These are phyloP conservation scores for Torymus texanus DNA, from an alignment of 2,888 invertebrate genomes.

Conservation along the genomic window DNA sequence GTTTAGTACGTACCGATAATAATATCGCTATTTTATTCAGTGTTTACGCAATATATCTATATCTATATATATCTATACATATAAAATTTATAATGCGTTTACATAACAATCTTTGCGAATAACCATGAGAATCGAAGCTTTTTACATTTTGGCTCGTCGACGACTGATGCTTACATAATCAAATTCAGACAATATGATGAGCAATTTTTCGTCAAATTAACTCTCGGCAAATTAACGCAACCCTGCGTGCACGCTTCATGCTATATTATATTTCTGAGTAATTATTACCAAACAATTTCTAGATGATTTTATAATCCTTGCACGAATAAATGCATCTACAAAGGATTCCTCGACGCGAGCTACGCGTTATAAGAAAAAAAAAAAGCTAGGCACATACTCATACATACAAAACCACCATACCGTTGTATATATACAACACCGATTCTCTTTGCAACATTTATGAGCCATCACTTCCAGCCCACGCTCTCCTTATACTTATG, in stretches of 20 bases:
- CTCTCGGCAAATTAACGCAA: conserved; percentile 19
- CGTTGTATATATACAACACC: too few relatives aligned
- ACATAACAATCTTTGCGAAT: neutral
- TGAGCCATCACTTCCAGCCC: neutral
- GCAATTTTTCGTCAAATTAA: conserved; percentile 37
- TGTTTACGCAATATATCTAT: conserved; percentile 12
- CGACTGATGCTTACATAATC: neutral
- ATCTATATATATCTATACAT: neutral
- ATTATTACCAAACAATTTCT: too few relatives aligned
- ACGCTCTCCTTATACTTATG: neutral
- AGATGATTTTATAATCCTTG: too few relatives aligned
- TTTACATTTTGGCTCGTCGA: neutral
- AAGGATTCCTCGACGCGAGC: conserved; percentile 14
- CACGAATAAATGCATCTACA: conserved; percentile 10
- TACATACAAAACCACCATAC: too few relatives aligned
- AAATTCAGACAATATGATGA: conserved; percentile 5
- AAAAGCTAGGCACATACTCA: too few relatives aligned
- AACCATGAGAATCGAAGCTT: neutral
- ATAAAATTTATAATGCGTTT: conserved; percentile 15
- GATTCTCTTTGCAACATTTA: neutral
- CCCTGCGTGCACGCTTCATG: neutral
- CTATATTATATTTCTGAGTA: too few relatives aligned
- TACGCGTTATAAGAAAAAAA: neutral
- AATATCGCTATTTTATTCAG: neutral
- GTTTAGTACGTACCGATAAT: conserved; percentile 1